phyloP scores from a whole-genome alignment of 1,140 invertebrate genomes.

The Chrysopa pallens region DNA sequence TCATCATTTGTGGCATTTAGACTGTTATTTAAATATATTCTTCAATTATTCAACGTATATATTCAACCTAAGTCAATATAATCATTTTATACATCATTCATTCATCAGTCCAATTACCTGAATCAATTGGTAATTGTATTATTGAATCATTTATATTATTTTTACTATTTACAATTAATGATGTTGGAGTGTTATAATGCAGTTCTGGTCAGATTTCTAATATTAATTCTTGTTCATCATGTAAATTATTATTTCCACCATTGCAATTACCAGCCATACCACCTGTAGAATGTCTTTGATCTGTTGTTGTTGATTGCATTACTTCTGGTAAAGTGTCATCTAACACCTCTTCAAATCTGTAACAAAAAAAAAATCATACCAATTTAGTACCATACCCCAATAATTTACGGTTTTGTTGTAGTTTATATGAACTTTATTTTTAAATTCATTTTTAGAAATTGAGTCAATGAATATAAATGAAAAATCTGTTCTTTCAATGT shows the following conservation, averaged over 20 bases:
- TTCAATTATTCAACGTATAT: no score
- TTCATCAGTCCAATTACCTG: slow-evolving; percentile 14
- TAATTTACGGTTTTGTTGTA: no score
- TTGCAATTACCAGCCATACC: not conserved
- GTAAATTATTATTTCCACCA: not conserved
- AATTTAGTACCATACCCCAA: no score
- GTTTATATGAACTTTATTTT: no score
- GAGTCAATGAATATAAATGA: no score
- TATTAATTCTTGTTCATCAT: slow-evolving; percentile 4
- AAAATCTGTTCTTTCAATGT: no score
- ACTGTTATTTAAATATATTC: no score
- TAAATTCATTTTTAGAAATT: no score
- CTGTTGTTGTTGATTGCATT: slow-evolving; percentile 6
- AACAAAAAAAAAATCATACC: slow-evolving; percentile 10
- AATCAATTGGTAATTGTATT: slow-evolving; percentile 13
- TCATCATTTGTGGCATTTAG: no score
- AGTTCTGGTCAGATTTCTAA: slow-evolving; percentile 19
- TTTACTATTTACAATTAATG: slow-evolving; percentile 1
- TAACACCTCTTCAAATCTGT: slow-evolving; percentile 19
- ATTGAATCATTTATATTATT: slow-evolving; percentile 9
- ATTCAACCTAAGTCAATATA: no score
- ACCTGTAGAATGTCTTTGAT: not conserved
- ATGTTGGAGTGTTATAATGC: not conserved
- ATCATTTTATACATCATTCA: no score
- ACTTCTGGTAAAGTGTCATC: slow-evolving; percentile 19